Percentiles rank a stretch among this genome's conserved stretches.
Evolutionary conservation across 2,888 invertebrate genomes (phyloP).

Genomic region (Eupithecia centaureata): DNA sequence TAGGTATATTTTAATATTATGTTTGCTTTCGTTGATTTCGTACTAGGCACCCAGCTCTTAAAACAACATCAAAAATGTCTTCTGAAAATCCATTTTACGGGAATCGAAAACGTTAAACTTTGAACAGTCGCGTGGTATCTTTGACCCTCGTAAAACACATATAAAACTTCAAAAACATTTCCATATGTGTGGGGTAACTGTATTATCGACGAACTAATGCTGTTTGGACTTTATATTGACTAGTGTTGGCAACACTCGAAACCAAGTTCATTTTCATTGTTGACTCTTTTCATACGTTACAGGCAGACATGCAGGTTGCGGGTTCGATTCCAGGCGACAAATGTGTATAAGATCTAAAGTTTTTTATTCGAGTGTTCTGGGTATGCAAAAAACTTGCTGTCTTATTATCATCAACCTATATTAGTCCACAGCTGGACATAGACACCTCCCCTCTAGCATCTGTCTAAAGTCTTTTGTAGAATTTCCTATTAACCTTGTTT

Average conservation of each 20-base stretch:
- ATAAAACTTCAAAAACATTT: constrained; percentile 53
- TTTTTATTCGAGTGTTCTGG: too few species aligned
- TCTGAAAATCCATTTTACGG: not conserved
- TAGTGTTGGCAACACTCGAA: constrained; percentile 8
- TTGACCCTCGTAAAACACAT: constrained; percentile 47
- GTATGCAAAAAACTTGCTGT: too few species aligned
- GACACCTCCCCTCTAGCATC: too few species aligned
- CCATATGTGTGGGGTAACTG: constrained; percentile 51
- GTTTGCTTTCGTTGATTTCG: not conserved
- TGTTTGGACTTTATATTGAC: constrained; percentile 28
- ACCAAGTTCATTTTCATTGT: not conserved
- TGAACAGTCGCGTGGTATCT: constrained; percentile 29
- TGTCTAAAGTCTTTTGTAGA: too few species aligned
- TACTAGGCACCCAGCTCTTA: not conserved
- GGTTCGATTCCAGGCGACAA: too few species aligned
- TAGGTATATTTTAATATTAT: too few species aligned
- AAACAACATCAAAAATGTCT: not conserved
- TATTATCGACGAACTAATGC: constrained; percentile 46
- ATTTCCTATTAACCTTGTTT: too few species aligned
- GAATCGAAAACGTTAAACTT: constrained; percentile 10
- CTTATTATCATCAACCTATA: too few species aligned
- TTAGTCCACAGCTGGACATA: too few species aligned
- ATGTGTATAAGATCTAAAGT: too few species aligned
- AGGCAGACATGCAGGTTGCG: too few species aligned
- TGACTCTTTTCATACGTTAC: too few species aligned